Base-by-base conservation (phyloP, 2,888 invertebrate species). In the Callyntrura sp. region DNA sequence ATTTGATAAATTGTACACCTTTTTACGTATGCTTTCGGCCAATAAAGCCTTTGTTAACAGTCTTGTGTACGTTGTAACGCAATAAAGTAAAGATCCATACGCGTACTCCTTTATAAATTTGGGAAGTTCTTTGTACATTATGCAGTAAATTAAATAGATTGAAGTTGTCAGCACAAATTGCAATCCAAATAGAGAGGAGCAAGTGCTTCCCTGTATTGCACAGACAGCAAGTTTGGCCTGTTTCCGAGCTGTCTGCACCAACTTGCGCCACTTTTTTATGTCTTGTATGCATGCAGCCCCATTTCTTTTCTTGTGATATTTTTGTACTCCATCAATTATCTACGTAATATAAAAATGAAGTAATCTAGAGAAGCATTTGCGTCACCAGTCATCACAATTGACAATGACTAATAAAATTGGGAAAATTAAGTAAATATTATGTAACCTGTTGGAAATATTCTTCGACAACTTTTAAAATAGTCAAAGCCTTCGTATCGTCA, bases 401-500 rank as follows among this genome's bases (percentile, higher is more conserved):
- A 35, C 35, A 6, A 35, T 35, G 35, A 35, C 35, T n/a, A n/a
- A n/a, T n/a, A n/a, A n/a, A n/a, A n/a, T n/a, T n/a, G n/a, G n/a
- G n/a, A n/a, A n/a, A n/a, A n/a, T n/a, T n/a, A n/a, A n/a, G n/a
- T n/a, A n/a, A n/a, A n/a, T n/a, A n/a, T n/a, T n/a, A n/a, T 35
- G 35, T 35, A 35, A 51, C 76, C 76, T 85, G 85, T 62, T 76
- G 60, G 48, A 85, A 85, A 23, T 85, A 76, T 48, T 85, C 76
- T 23, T 55, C 43, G 12, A 85, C 62, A 4, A 62, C n/a, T 45
- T 85, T 73, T 20, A 85, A 76, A 45, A 85, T 43, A 3, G 25
- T 11, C 3, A 85, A 45, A n/a, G 23, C 45, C 23, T 85, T 85
- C 45, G 85, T 76, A 17, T 85, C 85, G n/a, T 85, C 85, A 51